These are phyloP conservation scores for Chrysemys picta DNA, from an alignment of 2,113 vertebrate genomes.

Conservation along the genomic window DNA sequence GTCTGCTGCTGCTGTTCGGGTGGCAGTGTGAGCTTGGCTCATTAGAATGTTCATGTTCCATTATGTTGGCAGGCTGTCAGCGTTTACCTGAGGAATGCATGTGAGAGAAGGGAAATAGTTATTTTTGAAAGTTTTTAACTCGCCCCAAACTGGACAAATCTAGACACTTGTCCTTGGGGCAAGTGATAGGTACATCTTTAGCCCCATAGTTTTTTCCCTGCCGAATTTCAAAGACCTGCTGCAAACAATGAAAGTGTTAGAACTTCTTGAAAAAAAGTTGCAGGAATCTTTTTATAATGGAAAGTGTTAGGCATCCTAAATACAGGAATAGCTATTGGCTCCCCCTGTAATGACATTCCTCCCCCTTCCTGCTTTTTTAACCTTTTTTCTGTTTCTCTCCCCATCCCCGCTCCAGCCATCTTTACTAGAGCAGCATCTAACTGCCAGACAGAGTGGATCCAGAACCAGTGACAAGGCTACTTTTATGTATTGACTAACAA, in stretches of 20 bases:
- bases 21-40: not conserved
- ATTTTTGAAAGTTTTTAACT: not conserved
- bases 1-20: not conserved
- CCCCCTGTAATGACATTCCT: not conserved
- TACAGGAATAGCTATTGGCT: accelerated
- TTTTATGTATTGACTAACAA: not conserved
- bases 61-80: not conserved
- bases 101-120: not conserved
- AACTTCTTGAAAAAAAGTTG: not conserved
- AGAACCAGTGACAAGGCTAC: too few relatives aligned
- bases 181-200: not conserved
- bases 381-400: not conserved
- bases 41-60: not conserved
- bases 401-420: not conserved
- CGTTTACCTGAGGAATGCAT: not conserved
- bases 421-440: not conserved
- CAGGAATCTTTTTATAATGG: not conserved
- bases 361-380: not conserved
- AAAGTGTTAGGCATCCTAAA: not conserved
- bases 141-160: not conserved
- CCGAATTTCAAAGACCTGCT: not conserved
- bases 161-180: not conserved
- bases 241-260: not conserved
- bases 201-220: not conserved
- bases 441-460: not conserved